Percentiles rank a stretch among this genome's conserved stretches.
Conservation (phyloP, 2,888 invertebrate species). For the Ennomos erosarius region DNA sequence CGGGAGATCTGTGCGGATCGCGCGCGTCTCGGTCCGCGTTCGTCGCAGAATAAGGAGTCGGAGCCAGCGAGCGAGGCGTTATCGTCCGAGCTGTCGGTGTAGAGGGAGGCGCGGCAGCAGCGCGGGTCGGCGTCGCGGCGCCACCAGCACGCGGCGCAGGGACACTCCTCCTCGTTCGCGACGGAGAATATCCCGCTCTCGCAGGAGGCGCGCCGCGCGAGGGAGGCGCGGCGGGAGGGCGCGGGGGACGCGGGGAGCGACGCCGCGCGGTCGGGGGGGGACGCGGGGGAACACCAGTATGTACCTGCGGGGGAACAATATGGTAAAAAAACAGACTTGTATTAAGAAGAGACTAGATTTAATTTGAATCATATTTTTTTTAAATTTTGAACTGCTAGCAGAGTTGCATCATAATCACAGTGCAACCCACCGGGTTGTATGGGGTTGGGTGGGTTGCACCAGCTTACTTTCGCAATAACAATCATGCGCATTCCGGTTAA, state of each 20-base stretch:
- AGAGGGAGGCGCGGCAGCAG: conserved; percentile 87
- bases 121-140: conserved; percentile 58
- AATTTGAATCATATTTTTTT: no score
- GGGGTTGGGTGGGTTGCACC: no score
- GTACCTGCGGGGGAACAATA: no score
- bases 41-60: conserved; percentile 89
- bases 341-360: no score
- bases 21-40: conserved; percentile 84
- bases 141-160: conserved; percentile 75
- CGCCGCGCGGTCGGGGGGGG: conserved; percentile 84
- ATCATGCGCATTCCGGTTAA: no score
- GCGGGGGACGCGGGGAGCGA: conserved; percentile 74
- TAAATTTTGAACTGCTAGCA: no score
- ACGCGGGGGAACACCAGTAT: conserved; percentile 80
- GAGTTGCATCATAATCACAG: no score
- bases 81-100: conserved; percentile 95
- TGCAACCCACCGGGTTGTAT: no score
- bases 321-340: no score
- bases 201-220: conserved; percentile 90
- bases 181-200: conserved; percentile 96
- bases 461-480: no score
- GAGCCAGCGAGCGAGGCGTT: conserved; percentile 92
- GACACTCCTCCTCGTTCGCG: conserved; percentile 90
- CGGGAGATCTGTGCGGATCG: conserved; percentile 90
- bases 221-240: conserved; percentile 56